These are phyloP conservation scores for Arvicola amphibius DNA, from an alignment of 2,797 vertebrate species.

Conservation along the genomic window DNA sequence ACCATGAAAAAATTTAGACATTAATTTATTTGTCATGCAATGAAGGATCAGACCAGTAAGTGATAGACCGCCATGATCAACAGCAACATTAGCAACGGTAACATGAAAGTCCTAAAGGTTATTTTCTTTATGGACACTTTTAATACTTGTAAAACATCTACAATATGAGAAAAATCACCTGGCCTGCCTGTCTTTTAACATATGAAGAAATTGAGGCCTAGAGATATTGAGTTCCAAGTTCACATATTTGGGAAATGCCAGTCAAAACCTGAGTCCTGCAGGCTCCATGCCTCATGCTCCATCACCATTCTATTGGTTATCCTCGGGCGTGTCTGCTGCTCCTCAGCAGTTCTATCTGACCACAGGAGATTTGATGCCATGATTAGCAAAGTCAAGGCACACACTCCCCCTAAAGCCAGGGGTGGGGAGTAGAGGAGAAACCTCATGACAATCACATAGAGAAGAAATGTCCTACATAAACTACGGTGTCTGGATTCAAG, in stretches of 20 bases:
- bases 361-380: not conserved
- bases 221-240: not conserved
- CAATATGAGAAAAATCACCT: not conserved
- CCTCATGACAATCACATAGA: not conserved
- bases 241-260: not conserved
- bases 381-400: not conserved
- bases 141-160: slow-evolving; percentile 36
- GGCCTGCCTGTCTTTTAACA: not conserved
- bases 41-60: not conserved
- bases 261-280: not conserved
- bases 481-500: not conserved
- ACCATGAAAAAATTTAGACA: not conserved
- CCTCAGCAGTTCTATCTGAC: not conserved
- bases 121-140: not conserved
- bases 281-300: not conserved
- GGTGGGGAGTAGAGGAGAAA: not conserved
- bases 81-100: not conserved
- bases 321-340: not conserved
- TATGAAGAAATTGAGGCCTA: not conserved
- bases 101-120: not conserved
- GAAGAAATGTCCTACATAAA: not conserved
- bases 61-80: not conserved
- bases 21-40: not conserved
- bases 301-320: not conserved
- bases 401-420: not conserved